Conservation (phyloP, 2,888 invertebrate genomes). For the Chromoteleia sp. region DNA sequence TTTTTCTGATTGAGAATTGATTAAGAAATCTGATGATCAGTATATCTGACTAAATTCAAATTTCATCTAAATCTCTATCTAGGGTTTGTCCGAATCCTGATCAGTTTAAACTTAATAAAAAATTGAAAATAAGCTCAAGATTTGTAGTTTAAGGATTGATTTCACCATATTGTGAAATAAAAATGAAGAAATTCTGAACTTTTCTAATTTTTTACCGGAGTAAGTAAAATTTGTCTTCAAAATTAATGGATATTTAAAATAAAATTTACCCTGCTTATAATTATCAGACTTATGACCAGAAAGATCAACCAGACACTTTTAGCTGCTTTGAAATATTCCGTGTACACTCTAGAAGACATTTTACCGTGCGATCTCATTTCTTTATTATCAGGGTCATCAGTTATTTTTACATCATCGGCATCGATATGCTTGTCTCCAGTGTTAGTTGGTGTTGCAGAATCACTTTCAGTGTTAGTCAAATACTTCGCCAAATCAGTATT, state of each 20-base stretch:
- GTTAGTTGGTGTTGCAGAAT: background rate
- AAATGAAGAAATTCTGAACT: too few species aligned
- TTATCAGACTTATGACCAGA: conserved; percentile 20
- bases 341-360: conserved; percentile 73
- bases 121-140: too few species aligned
- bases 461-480: conserved; percentile 75
- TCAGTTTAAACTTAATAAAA: too few species aligned
- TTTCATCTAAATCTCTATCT: too few species aligned
- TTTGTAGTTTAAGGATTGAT: too few species aligned
- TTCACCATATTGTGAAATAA: too few species aligned
- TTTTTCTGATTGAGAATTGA: too few species aligned
- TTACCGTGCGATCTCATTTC: conserved; percentile 71
- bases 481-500: conserved; percentile 88
- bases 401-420: background rate
- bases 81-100: too few species aligned
- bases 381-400: conserved; percentile 29
- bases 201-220: too few species aligned
- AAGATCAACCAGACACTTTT: conserved; percentile 75
- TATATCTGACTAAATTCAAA: too few species aligned
- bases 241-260: background rate
- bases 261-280: conserved; percentile 38
- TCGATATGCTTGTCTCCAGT: background rate
- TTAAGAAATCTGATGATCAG: too few species aligned
- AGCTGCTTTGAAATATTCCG: conserved; percentile 80
- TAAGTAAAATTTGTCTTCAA: background rate